phyloP scores from a whole-genome alignment of 2,797 vertebrate species.

The Lacerta bilineata region DNA sequence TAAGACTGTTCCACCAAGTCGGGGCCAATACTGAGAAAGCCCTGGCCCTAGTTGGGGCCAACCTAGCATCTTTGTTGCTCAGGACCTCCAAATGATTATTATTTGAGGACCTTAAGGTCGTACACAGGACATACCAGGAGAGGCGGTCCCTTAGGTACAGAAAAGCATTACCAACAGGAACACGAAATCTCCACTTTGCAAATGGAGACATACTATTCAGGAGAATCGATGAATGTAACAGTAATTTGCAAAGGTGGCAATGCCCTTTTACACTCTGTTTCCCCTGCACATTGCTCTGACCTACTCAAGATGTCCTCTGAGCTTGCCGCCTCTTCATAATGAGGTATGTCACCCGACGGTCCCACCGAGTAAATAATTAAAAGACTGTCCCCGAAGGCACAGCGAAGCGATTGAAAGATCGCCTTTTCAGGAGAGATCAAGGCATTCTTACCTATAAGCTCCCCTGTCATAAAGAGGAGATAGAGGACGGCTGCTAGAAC shows the following conservation, averaged over 20 bases:
- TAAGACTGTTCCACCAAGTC: too few species aligned
- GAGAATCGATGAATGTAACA: background rate
- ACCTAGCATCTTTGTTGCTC: too few species aligned
- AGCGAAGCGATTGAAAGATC: background rate
- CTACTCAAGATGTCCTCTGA: background rate
- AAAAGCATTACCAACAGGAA: background rate
- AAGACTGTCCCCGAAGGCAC: background rate
- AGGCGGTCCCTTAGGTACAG: background rate
- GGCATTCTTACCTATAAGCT: conserved; percentile 90
- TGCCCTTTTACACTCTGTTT: too few species aligned
- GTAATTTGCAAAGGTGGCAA: background rate
- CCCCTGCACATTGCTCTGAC: background rate
- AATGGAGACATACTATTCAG: background rate
- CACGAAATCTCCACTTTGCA: background rate
- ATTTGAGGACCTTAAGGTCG: too few species aligned
- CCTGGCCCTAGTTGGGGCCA: too few species aligned
- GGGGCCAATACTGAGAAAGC: too few species aligned
- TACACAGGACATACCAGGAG: too few species aligned
- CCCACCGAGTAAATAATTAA: background rate
- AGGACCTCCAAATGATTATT: too few species aligned
- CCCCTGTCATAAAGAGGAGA: conserved; percentile 93
- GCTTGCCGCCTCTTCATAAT: background rate
- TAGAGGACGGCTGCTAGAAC: conserved; percentile 89
- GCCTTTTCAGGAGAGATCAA: too few species aligned
- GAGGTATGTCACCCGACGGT: background rate